Conservation (phyloP, 2,113 vertebrate species). For the Conger conger region DNA sequence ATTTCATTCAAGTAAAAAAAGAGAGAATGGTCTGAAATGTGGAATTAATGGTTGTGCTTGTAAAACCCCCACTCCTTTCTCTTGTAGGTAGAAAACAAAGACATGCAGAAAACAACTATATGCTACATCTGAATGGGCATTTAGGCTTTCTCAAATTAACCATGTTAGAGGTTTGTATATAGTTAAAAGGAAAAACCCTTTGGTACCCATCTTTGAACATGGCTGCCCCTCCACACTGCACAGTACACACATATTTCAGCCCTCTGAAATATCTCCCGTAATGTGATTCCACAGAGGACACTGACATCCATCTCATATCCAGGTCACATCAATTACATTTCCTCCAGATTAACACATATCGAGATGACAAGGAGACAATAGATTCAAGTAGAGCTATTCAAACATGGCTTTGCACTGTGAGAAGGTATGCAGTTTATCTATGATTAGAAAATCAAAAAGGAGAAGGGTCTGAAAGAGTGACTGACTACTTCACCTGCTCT, state of each 20-base stretch:
- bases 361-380: background rate
- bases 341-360: background rate
- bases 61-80: background rate
- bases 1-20: background rate
- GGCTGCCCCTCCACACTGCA: background rate
- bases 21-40: too few relatives aligned
- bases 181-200: background rate
- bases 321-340: background rate
- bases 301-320: background rate
- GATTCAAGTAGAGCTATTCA: background rate
- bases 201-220: background rate
- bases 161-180: background rate
- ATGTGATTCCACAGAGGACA: background rate
- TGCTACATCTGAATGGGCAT: background rate
- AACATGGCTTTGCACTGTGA: background rate
- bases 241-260: background rate
- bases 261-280: background rate
- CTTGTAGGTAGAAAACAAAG: background rate
- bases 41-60: background rate
- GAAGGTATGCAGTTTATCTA: background rate
- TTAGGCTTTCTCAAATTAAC: background rate
- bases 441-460: background rate
- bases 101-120: background rate
- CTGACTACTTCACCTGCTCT: background rate
- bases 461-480: background rate